Conservation (phyloP, 2,888 invertebrate genomes). For the Lampropteryx suffumata region DNA sequence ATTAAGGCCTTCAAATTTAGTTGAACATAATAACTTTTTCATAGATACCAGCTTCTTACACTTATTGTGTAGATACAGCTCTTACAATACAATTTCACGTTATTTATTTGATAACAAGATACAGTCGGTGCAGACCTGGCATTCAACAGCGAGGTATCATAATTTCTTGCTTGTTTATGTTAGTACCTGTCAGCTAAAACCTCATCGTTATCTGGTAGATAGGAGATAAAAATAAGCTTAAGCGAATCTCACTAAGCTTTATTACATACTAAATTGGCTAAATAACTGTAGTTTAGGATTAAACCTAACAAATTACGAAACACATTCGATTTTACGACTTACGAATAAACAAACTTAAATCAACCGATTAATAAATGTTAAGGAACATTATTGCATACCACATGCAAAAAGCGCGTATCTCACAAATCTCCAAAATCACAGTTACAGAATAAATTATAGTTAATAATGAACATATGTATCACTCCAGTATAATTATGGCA, state of each 20-base stretch:
- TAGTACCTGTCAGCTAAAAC: not conserved
- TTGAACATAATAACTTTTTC: too few species aligned
- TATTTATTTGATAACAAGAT: too few species aligned
- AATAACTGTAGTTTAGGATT: constrained; percentile 17
- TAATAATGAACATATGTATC: not conserved
- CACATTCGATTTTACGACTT: constrained; percentile 18
- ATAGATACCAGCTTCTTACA: not conserved
- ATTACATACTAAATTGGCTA: constrained; percentile 18
- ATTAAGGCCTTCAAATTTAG: too few species aligned
- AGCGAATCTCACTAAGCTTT: constrained; percentile 21
- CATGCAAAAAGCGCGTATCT: constrained; percentile 20
- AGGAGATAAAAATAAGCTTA: constrained; percentile 17
- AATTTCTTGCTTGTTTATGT: not conserved
- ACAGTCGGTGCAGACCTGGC: not conserved
- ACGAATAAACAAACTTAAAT: constrained; percentile 20
- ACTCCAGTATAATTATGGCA: not conserved
- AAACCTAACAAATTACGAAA: constrained; percentile 19
- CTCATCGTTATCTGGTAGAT: constrained; percentile 4
- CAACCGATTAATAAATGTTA: constrained; percentile 21
- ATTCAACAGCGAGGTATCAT: not conserved
- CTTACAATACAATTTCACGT: too few species aligned
- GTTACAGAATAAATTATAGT: not conserved
- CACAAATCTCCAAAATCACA: constrained; percentile 11
- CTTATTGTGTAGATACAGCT: not conserved
- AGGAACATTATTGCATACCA: constrained; percentile 24